Conservation (phyloP, 2,888 invertebrate genomes). For the Ypsolopha sequella region DNA sequence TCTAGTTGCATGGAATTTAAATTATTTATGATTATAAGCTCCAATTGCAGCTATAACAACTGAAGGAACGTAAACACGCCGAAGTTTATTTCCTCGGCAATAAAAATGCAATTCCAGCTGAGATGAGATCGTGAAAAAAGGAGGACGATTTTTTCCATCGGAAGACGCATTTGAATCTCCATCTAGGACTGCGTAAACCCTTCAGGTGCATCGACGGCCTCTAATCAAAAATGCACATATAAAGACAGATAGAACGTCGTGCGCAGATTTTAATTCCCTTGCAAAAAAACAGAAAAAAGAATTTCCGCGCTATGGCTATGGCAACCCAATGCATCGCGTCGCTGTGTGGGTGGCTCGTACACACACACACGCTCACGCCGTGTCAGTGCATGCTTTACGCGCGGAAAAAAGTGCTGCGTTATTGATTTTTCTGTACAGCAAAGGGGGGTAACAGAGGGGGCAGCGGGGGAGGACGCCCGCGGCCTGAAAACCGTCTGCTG, state of each 20-base stretch:
- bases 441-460: constrained; percentile 31
- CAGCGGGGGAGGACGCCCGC: constrained; percentile 41
- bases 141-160: background rate
- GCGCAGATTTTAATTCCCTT: constrained; percentile 46
- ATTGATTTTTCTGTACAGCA: constrained; percentile 71
- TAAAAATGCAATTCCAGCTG: background rate
- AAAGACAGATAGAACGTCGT: constrained; percentile 33
- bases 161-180: background rate
- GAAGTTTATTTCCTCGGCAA: background rate
- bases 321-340: constrained; percentile 39
- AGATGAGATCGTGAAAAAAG: background rate
- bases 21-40: too few species aligned
- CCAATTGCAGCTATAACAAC: too few species aligned
- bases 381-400: constrained; percentile 72
- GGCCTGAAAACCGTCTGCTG: constrained; percentile 70
- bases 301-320: constrained; percentile 17
- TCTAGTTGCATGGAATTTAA: too few species aligned
- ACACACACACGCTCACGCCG: constrained; percentile 29
- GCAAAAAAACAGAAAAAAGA: constrained; percentile 30
- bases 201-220: constrained; percentile 39
- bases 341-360: constrained; percentile 34
- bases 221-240: constrained; percentile 19
- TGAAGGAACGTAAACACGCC: background rate
- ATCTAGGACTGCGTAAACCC: constrained; percentile 27
- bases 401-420: constrained; percentile 72